phyloP scores from a whole-genome alignment of 2,797 vertebrate genomes.

The Enoplosus armatus region DNA sequence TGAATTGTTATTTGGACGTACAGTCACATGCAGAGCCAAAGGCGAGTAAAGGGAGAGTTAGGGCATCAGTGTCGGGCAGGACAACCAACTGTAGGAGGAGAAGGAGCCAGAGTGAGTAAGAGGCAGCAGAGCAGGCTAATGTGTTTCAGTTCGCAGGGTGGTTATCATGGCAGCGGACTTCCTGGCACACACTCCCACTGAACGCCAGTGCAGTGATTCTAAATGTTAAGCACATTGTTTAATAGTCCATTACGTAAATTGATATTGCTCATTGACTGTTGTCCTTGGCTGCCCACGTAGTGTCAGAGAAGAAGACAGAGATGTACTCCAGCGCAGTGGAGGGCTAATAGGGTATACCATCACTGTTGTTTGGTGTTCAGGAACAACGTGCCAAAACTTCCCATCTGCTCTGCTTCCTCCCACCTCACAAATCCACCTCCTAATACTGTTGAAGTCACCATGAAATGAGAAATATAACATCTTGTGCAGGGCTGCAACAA shows the following conservation, averaged over 20 bases:
- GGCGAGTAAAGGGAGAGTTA: slow-evolving; percentile 5
- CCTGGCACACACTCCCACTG: slow-evolving; percentile 62
- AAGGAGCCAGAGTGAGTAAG: slow-evolving; percentile 35
- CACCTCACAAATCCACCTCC: background rate
- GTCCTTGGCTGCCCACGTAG: slow-evolving; percentile 74
- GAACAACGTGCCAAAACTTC: slow-evolving; percentile 32
- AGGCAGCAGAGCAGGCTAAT: slow-evolving; percentile 57
- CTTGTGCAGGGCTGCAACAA: background rate
- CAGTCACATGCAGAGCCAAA: slow-evolving; percentile 15
- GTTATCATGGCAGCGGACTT: slow-evolving; percentile 57
- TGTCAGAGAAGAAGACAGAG: slow-evolving; percentile 60
- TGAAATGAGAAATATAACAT: background rate
- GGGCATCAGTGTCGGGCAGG: slow-evolving; percentile 43
- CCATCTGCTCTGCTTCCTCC: slow-evolving; percentile 40
- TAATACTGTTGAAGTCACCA: background rate
- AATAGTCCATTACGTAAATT: slow-evolving; percentile 81
- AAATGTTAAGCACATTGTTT: slow-evolving; percentile 80
- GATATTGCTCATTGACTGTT: slow-evolving; percentile 82
- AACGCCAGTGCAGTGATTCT: slow-evolving; percentile 59
- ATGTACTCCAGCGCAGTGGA: slow-evolving; percentile 32
- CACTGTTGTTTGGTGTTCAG: slow-evolving; percentile 43
- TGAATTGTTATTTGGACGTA: slow-evolving; percentile 30
- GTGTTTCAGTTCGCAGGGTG: slow-evolving; percentile 52
- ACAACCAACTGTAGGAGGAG: slow-evolving; percentile 32
- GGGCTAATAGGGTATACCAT: slow-evolving; percentile 44